Percentiles rank a stretch among this genome's conserved stretches.
Evolutionary conservation across 2,113 vertebrate genomes (phyloP).

Genomic region (Origma solitaria): DNA sequence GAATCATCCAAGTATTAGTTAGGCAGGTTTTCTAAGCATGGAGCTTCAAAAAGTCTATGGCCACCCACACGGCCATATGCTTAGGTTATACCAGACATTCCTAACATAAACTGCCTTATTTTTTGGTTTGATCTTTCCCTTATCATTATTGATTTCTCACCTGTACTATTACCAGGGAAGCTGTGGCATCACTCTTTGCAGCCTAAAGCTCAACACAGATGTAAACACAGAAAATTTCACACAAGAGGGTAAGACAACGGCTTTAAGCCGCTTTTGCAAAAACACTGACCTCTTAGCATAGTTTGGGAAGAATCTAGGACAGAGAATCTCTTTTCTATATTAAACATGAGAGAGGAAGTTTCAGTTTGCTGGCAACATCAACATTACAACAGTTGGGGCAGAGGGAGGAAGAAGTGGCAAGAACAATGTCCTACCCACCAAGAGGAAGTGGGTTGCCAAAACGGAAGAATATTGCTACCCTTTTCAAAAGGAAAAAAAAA

Average conservation of each 20-base stretch:
- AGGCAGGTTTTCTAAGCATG: neutral
- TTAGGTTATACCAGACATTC: neutral
- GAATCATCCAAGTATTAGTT: constrained; percentile 13
- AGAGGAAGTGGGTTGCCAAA: neutral
- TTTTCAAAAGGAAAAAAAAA: neutral
- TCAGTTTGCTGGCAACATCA: neutral
- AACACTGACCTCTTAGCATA: neutral
- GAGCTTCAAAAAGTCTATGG: neutral
- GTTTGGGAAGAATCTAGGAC: neutral
- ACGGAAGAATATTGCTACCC: neutral
- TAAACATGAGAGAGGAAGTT: neutral
- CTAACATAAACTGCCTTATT: neutral
- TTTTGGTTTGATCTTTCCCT: neutral
- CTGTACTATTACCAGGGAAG: neutral
- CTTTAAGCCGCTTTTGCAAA: neutral
- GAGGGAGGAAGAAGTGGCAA: neutral
- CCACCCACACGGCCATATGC: constrained; percentile 10
- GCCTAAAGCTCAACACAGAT: neutral
- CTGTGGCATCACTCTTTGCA: neutral
- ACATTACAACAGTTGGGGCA: neutral
- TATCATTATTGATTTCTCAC: neutral
- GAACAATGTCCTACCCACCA: neutral
- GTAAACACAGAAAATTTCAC: fast-evolving
- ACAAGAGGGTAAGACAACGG: fast-evolving
- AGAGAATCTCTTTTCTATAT: neutral